Evolutionary conservation across 1,140 invertebrate genomes (phyloP).

Genomic region (Aphaenogaster rudis): DNA sequence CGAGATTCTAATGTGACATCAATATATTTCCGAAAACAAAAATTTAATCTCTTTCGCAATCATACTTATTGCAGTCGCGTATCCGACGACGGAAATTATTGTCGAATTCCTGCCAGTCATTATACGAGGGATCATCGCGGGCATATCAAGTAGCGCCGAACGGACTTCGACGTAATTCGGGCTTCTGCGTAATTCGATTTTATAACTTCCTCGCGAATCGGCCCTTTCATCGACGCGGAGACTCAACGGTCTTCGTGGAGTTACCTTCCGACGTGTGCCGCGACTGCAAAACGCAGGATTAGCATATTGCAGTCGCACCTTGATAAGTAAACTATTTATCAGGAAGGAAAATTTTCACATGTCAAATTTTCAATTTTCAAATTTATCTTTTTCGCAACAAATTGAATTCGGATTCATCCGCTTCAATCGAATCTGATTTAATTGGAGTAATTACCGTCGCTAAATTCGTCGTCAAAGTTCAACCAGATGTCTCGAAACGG

Average conservation of each 20-base stretch:
- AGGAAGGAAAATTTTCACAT: neutral
- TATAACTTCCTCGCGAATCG: conserved; percentile 82
- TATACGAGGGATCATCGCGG: conserved; percentile 64
- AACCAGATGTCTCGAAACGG: conserved; percentile 4
- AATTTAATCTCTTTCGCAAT: neutral
- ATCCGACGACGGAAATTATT: neutral
- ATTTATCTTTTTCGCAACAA: neutral
- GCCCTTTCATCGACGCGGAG: conserved; percentile 32
- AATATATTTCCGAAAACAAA: neutral
- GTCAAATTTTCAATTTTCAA: neutral
- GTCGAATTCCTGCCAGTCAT: conserved; percentile 24
- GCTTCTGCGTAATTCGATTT: conserved; percentile 75
- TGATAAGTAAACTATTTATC: neutral
- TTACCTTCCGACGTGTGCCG: conserved; percentile 40
- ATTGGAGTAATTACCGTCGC: neutral
- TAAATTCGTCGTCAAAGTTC: conserved; percentile 1
- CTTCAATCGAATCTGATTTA: neutral
- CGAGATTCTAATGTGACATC: neutral
- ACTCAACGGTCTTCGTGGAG: conserved; percentile 24
- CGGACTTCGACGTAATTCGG: conserved; percentile 43
- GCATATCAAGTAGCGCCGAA: conserved; percentile 69
- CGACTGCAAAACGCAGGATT: conserved; percentile 32
- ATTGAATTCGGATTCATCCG: neutral
- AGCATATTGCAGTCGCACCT: neutral
- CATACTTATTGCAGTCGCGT: neutral